Evolutionary conservation across 2,888 invertebrate species (phyloP), one percentile per base, ranked within the genome.

Genomic region (Monoplex corrugatus): DNA sequence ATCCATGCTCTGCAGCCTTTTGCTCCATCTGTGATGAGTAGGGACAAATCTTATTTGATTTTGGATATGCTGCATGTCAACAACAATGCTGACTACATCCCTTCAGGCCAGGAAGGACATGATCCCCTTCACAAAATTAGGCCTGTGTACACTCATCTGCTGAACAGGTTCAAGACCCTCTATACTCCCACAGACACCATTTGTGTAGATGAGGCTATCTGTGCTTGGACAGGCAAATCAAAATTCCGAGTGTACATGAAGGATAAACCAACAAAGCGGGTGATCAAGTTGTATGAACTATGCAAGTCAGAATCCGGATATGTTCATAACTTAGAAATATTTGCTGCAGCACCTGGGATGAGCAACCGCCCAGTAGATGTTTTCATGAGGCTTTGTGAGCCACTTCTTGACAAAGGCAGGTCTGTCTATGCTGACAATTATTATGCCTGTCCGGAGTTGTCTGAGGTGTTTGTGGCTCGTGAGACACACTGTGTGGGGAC

Each of bases 341-440:
- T 82, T 13, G 19, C 28, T 23, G 43, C 19, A 23, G 28, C n/a
- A 13, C 82, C 28, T 28, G 32, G 32, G 5, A 16, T 82, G 32
- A 82, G 82, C 45, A 82, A 82, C 23, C 40, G 43, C n/a, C 82
- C 44, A 8, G n/a, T 44, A 0, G 82, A 44, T 82, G 82, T 82
- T 44, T 44, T 82, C n/a, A 40, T 23, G 10, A 28, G 44, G 13
- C 82, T 82, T 19, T 6, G 10, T 19, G 45, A 82, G 0, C 32
- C 32, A 8, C 82, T 82, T 0, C n/a, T 43, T 1, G 43, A 45
- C 45, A 45, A n/a, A 0, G 82, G 45, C 45, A 23, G 43, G 13
- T 13, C 32, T 6, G n/a, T 90, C 10, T 90, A 78, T 84, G 87
- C 85, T 10, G 90, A 90, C 63, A 89, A 89, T 38, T 89, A 90